Evolutionary conservation across 2,888 invertebrate species (phyloP).

Genomic region (Capitulum mitella): DNA sequence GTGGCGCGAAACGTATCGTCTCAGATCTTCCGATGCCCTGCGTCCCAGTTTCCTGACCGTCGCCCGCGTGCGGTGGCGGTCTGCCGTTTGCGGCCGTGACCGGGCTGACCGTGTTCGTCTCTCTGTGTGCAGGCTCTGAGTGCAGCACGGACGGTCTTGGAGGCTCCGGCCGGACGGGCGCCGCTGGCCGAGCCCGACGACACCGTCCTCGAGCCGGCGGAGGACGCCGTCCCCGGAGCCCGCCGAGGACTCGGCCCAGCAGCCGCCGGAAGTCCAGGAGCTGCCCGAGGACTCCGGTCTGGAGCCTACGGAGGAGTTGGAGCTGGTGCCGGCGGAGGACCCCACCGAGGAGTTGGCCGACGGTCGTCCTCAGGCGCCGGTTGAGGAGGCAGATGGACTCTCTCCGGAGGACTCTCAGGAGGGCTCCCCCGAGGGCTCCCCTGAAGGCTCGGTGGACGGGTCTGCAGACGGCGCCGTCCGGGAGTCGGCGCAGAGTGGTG

Average conservation of each 20-base stretch:
- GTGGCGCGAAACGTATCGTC: too few relatives aligned
- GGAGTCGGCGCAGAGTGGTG: too few relatives aligned
- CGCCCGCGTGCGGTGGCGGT: too few relatives aligned
- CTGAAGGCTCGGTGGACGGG: too few relatives aligned
- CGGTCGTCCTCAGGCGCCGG: background rate
- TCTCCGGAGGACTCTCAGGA: too few relatives aligned
- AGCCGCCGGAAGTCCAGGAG: background rate
- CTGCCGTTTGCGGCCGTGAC: too few relatives aligned
- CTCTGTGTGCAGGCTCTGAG: background rate
- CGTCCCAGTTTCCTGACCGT: too few relatives aligned
- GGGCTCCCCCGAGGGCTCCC: too few relatives aligned
- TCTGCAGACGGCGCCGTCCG: too few relatives aligned
- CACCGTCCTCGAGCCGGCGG: background rate
- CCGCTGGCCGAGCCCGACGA: constrained; percentile 1
- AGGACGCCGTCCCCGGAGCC: background rate
- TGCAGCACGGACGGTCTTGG: background rate
- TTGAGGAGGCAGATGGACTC: too few relatives aligned
- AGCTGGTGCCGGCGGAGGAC: background rate
- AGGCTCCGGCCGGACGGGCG: background rate
- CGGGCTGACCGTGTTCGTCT: background rate
- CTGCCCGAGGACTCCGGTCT: background rate
- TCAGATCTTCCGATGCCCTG: too few relatives aligned
- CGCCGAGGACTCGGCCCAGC: background rate
- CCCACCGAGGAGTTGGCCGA: background rate
- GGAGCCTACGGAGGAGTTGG: too few relatives aligned